Conservation (phyloP, 2,797 vertebrate species). For the Semotilus atromaculatus region DNA sequence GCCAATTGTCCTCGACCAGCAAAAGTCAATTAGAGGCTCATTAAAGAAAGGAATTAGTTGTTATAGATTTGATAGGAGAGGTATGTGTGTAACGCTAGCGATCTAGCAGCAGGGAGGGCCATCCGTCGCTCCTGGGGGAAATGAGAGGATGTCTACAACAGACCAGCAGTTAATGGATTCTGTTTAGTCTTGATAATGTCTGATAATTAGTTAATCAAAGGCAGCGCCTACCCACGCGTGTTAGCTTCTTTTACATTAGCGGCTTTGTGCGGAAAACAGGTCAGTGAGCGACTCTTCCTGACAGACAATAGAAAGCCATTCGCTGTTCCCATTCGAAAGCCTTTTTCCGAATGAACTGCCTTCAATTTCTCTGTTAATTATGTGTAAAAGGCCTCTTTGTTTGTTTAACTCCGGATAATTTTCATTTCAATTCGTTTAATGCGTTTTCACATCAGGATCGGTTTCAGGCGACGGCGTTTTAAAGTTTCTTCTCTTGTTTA, state of each 20-base stretch:
- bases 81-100: conserved; percentile 55
- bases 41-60: conserved; percentile 78
- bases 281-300: conserved; percentile 42
- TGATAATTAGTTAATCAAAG: conserved; percentile 85
- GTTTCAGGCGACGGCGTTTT: conserved; percentile 42
- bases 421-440: background rate
- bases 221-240: conserved; percentile 70
- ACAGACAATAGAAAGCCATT: conserved; percentile 31
- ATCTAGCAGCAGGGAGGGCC: conserved; percentile 55
- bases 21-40: conserved; percentile 78
- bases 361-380: conserved; percentile 40
- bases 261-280: conserved; percentile 65
- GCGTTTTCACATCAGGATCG: conserved; percentile 51
- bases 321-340: background rate
- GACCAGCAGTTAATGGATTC: conserved; percentile 79
- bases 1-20: conserved; percentile 55
- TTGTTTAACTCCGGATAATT: background rate
- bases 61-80: conserved; percentile 79
- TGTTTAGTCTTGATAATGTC: conserved; percentile 84
- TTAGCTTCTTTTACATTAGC: conserved; percentile 68
- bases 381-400: conserved; percentile 28
- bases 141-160: conserved; percentile 68
- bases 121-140: conserved; percentile 70
- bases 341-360: conserved; percentile 28
- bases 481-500: conserved; percentile 43